Base-by-base conservation (phyloP, 2,113 vertebrate genomes). In the Galbula dea region DNA sequence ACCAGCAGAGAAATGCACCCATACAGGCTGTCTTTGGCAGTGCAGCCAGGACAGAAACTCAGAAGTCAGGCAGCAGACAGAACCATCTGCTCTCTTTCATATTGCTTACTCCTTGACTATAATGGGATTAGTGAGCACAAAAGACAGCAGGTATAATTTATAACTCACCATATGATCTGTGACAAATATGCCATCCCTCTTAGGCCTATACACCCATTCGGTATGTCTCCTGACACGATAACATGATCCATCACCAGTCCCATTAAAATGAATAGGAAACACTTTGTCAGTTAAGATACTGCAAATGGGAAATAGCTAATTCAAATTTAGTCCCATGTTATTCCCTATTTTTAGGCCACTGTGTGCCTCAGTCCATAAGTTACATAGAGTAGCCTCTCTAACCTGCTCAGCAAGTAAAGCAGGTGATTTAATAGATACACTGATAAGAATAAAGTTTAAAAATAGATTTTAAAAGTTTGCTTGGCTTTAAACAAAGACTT, bases 1-100 rank as follows among this genome's bases (percentile, higher is more conserved):
- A 46, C 32, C 24, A 74, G 68, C 59, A 78, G 32, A 68, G 51
- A 63, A 66, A 84, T 4, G 39, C 26, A 29, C 7, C 22, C 8
- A 4, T 9, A 7, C 29, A 10, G 1, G 1, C 8, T 7, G 23
- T 36, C 39, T 49, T n/a, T 2, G 9, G 39, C 37, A 24, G 37
- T 3, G 24, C 4, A 36, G 24, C 34, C 63, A 46, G 45, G 58
- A 57, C 20, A 72, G 29, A 34, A 61, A 27, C 32, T 52, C 32
- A 7, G n/a, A 30, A 59, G 29, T 45, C 19, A 73, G 19, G 62
- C 65, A 59, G 52, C 54, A 83, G 45, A 48, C 54, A 86, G 23
- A 77, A 43, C 58, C 48, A 62, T 27, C 78, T 74, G 77, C 62
- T 83, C 55, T 59, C 49, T 27, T n/a, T 27, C 65, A 37, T 9